These are phyloP conservation scores for Alosa alosa DNA, from an alignment of 2,113 vertebrate species.

Conservation along the genomic window DNA sequence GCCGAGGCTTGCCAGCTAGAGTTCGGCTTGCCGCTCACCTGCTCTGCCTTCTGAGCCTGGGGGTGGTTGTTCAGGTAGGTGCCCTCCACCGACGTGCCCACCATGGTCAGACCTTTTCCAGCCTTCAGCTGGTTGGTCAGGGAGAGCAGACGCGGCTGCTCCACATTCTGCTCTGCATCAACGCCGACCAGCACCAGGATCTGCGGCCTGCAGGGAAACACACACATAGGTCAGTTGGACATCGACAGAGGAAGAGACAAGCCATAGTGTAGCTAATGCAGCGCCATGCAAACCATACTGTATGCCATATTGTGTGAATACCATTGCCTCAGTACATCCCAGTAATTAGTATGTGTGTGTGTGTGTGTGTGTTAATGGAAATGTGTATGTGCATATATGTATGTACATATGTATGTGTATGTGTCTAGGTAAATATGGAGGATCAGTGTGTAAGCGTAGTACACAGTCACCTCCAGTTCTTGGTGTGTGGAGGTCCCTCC, in stretches of 20 bases:
- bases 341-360: background rate
- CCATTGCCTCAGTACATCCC: no score
- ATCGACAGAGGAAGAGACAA: background rate
- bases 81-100: slow-evolving; percentile 89
- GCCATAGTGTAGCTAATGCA: background rate
- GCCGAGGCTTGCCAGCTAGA: background rate
- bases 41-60: slow-evolving; percentile 87
- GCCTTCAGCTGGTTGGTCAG: slow-evolving; percentile 95
- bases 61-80: slow-evolving; percentile 88
- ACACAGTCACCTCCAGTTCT: slow-evolving; percentile 87
- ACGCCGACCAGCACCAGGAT: slow-evolving; percentile 87
- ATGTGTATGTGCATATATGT: no score
- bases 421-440: no score
- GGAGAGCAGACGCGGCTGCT: slow-evolving; percentile 92
- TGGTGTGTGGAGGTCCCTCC: slow-evolving; percentile 94
- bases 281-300: background rate
- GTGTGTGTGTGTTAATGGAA: background rate
- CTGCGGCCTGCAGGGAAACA: slow-evolving; percentile 78
- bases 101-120: slow-evolving; percentile 96
- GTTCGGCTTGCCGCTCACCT: slow-evolving; percentile 67
- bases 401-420: no score
- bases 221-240: background rate
- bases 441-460: background rate
- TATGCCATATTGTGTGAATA: background rate
- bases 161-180: slow-evolving; percentile 91